phyloP scores from a whole-genome alignment of 2,888 invertebrate species.

The Miltochrista miniata region DNA sequence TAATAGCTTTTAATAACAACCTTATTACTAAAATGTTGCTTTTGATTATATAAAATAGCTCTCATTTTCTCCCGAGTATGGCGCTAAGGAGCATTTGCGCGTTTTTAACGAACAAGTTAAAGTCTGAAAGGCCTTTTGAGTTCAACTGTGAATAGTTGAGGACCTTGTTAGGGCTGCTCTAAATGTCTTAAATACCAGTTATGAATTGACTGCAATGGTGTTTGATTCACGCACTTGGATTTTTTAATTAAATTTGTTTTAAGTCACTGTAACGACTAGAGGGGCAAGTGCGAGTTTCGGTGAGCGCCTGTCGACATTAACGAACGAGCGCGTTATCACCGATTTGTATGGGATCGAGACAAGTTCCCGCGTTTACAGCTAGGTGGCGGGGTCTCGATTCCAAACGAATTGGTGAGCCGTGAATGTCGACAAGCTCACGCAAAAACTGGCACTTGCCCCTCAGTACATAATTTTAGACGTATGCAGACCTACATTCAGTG shows the following conservation, averaged over 20 bases:
- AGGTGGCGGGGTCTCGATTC: too few species aligned
- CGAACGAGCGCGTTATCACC: too few species aligned
- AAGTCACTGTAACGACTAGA: too few species aligned
- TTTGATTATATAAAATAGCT: slow-evolving; percentile 62
- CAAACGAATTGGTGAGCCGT: too few species aligned
- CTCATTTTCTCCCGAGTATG: slow-evolving; percentile 45
- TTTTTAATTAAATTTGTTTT: slow-evolving; percentile 35
- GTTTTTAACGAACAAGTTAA: slow-evolving; percentile 69
- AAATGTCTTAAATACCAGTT: slow-evolving; percentile 68
- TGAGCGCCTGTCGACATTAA: too few species aligned
- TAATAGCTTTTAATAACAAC: slow-evolving; percentile 47
- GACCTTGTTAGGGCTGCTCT: slow-evolving; percentile 71
- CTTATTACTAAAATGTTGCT: slow-evolving; percentile 56
- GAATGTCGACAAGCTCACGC: too few species aligned
- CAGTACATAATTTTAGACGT: too few species aligned
- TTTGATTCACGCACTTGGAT: slow-evolving; percentile 47
- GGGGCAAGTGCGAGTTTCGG: too few species aligned
- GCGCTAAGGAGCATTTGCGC: slow-evolving; percentile 57
- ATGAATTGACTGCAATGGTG: slow-evolving; percentile 42
- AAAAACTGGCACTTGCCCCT: too few species aligned
- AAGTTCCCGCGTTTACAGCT: too few species aligned
- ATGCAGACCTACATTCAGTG: too few species aligned
- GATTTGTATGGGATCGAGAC: too few species aligned
- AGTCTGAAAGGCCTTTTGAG: slow-evolving; percentile 59
- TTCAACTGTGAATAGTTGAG: slow-evolving; percentile 67